Percentiles rank a stretch among this genome's conserved stretches.
These are phyloP conservation scores for Bedellia somnulentella DNA, from an alignment of 2,888 invertebrate species.

Conservation along the genomic window DNA sequence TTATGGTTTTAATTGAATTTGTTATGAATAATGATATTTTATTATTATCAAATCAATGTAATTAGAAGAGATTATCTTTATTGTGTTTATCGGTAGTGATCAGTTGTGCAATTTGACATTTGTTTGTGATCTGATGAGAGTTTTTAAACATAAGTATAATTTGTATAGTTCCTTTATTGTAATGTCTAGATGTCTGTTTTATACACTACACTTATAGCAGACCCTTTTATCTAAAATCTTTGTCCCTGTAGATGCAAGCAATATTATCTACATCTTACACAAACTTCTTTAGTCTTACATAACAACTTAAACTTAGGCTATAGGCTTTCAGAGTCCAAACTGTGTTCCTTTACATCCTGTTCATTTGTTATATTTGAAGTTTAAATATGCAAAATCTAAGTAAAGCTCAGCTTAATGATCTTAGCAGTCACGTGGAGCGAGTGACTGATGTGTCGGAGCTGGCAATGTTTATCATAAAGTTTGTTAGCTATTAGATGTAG, in stretches of 20 bases:
- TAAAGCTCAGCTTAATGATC: too few species aligned
- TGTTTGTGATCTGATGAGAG: constrained; percentile 57
- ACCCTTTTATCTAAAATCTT: too few species aligned
- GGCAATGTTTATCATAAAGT: constrained; percentile 38
- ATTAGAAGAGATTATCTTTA: constrained; percentile 55
- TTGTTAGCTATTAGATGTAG: constrained; percentile 54
- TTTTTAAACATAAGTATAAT: constrained; percentile 46
- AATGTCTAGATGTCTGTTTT: constrained; percentile 36
- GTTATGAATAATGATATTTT: constrained; percentile 33
- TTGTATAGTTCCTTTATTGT: constrained; percentile 56
- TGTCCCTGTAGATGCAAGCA: too few species aligned
- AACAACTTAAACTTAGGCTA: too few species aligned
- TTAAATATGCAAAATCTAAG: too few species aligned
- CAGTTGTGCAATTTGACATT: constrained; percentile 48
- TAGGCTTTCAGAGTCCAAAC: too few species aligned
- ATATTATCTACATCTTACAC: too few species aligned
- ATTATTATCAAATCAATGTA: constrained; percentile 21
- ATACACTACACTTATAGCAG: too few species aligned
- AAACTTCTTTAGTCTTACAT: too few species aligned
- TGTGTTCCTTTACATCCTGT: too few species aligned
- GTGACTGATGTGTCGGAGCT: constrained; percentile 16
- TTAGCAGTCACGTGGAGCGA: too few species aligned
- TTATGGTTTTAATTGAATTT: constrained; percentile 27
- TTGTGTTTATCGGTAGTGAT: constrained; percentile 45
- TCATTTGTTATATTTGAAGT: too few species aligned